These are phyloP conservation scores for Imbricaverruca yamaguchii DNA, from an alignment of 2,888 invertebrate genomes.

Conservation along the genomic window DNA sequence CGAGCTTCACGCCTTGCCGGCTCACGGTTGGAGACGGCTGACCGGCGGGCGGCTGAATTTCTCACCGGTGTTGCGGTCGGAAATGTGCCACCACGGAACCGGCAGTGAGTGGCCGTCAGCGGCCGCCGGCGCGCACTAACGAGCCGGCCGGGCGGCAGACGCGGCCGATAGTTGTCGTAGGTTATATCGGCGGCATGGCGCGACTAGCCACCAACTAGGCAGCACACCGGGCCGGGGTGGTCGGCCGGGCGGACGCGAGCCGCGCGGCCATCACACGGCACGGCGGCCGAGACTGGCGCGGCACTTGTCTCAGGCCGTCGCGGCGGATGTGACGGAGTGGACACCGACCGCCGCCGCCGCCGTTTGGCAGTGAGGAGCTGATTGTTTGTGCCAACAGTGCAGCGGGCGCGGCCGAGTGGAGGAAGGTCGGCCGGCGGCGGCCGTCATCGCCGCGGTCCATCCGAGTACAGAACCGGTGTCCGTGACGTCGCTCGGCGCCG, in stretches of 20 bases:
- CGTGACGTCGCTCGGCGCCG: too few relatives aligned
- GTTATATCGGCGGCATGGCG: not conserved
- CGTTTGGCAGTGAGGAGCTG: not conserved
- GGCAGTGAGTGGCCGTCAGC: not conserved
- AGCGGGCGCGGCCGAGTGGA: slow-evolving; percentile 45
- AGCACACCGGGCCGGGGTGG: too few relatives aligned
- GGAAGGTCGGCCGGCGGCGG: slow-evolving; percentile 37
- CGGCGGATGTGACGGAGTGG: too few relatives aligned
- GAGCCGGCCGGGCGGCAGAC: not conserved
- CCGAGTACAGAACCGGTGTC: too few relatives aligned
- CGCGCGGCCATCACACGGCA: too few relatives aligned
- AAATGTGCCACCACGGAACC: not conserved
- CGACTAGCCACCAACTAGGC: not conserved
- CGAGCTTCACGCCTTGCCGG: not conserved
- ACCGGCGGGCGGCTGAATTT: not conserved
- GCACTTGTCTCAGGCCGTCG: too few relatives aligned
- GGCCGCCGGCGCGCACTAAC: not conserved
- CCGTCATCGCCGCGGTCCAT: not conserved
- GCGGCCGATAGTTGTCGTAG: not conserved
- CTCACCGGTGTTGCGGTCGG: not conserved
- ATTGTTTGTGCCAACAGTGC: slow-evolving; percentile 6
- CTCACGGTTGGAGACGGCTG: not conserved
- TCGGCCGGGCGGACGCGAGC: too few relatives aligned
- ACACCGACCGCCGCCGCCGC: not conserved
- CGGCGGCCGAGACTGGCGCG: too few relatives aligned